Conservation (phyloP, 2,888 invertebrate species). For the Euzophera pinguis region DNA sequence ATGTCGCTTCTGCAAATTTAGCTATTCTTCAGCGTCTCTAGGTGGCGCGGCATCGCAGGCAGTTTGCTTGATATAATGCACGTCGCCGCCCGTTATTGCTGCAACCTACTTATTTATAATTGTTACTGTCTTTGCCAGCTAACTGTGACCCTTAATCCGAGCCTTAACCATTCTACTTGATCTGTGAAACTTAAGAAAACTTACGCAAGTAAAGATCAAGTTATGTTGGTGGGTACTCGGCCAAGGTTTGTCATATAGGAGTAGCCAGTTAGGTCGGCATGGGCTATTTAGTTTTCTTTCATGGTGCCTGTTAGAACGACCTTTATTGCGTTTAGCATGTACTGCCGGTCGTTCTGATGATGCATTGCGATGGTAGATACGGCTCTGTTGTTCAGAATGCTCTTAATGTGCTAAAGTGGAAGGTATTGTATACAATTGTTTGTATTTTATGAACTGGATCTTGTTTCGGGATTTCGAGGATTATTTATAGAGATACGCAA, state of each 20-base stretch:
- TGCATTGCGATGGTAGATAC: conserved; percentile 30
- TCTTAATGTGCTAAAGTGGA: conserved; percentile 1
- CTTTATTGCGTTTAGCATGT: conserved; percentile 60
- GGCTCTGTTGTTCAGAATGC: conserved; percentile 3
- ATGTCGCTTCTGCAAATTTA: conserved; percentile 22
- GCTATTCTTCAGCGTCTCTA: conserved; percentile 58
- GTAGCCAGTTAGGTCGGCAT: conserved; percentile 67
- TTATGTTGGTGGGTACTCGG: conserved; percentile 30
- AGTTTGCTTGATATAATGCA: conserved; percentile 76
- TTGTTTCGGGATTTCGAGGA: not conserved
- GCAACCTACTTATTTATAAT: conserved; percentile 77
- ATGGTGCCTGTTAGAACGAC: conserved; percentile 60
- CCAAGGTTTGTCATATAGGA: conserved; percentile 41
- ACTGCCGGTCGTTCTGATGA: conserved; percentile 38
- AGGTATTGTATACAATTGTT: conserved; percentile 7
- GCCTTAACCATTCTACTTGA: conserved; percentile 24
- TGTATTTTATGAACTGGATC: not conserved
- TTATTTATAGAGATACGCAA: too few species aligned
- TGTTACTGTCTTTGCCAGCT: conserved; percentile 58
- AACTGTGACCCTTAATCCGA: conserved; percentile 33
- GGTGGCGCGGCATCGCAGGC: conserved; percentile 72
- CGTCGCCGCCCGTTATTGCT: conserved; percentile 72
- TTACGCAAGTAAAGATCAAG: conserved; percentile 28
- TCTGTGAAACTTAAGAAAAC: conserved; percentile 11
- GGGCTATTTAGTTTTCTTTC: conserved; percentile 74